Base-by-base conservation (phyloP, 2,888 invertebrate species). In the Xestia c-nigrum region DNA sequence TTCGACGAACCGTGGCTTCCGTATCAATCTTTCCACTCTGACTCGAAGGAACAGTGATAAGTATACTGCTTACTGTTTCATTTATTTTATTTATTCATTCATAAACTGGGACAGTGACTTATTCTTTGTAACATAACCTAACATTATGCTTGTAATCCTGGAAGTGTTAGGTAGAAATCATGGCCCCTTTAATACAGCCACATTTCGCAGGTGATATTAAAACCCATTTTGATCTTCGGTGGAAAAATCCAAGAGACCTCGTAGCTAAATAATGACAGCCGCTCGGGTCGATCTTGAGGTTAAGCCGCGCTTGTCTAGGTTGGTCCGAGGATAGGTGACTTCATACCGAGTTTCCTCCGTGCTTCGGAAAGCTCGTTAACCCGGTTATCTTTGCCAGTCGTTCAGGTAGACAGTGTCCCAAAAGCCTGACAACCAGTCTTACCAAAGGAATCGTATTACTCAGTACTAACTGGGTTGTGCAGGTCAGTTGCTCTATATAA, bases 11-110 rank as follows among this genome's bases (percentile, higher is more conserved):
- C 68, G 71, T 52, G 52, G 67, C 38, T 69, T 85, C 71, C 73
- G 72, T 47, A 85, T 74, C 73, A 83, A 85, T 78, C 68, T 82
- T 74, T 72, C 68, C 57, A 63, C 73, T 82, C 21, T 63, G 57
- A 65, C 78, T 77, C 52, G 61, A 16, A 65, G 61, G 47, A 63
- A 74, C 74, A 59, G 64, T 38, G 67, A 74, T 72, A 72, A 59
- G 43, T 55, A 59, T 31, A 66, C 64, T 14, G 24, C 43, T 47
- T 40, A 68, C 61, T 55, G 43, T 47, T 69, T 64, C 59, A 55
- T 71, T 74, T n/a, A n/a, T 43, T 64, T 74, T 84, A 70, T 78
- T 83, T 67, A 83, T 77, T 65, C 64, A 68, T 24, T 63, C 43
- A 70, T 59, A 70, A 47, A 57, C 63, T 40, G 21, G 21, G 40